These are phyloP conservation scores for Dysmachus trigonus DNA, from an alignment of 2,888 invertebrate species.

Conservation along the genomic window DNA sequence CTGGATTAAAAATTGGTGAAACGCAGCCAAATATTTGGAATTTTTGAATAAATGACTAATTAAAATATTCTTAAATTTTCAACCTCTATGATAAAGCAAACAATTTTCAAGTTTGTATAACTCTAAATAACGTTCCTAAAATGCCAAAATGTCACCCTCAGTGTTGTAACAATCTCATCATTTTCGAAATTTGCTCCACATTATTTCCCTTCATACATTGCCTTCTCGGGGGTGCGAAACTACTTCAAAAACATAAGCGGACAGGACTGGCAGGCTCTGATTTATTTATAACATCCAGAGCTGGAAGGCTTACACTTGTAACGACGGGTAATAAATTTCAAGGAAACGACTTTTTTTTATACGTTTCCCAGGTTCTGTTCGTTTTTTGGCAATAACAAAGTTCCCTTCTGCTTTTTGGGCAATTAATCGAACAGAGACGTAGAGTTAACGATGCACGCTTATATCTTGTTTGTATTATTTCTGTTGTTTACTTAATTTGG, in stretches of 20 bases:
- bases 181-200: neutral
- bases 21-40: too few relatives aligned
- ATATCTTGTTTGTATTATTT: neutral
- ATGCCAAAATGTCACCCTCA: neutral
- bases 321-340: neutral
- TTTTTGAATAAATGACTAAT: too few relatives aligned
- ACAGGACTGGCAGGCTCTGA: neutral
- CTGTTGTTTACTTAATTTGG: too few relatives aligned
- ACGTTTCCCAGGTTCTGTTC: neutral
- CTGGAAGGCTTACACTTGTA: neutral
- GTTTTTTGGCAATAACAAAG: neutral
- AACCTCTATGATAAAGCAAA: too few relatives aligned
- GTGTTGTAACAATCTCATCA: neutral
- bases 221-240: neutral
- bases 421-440: neutral
- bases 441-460: neutral
- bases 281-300: neutral
- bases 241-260: neutral
- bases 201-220: neutral
- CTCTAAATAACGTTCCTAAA: too few relatives aligned
- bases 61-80: too few relatives aligned
- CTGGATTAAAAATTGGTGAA: too few relatives aligned
- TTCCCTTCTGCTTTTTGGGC: neutral
- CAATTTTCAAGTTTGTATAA: too few relatives aligned
- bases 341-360: neutral